Evolutionary conservation across 2,113 vertebrate species (phyloP).

Genomic region (Aldabrachelys gigantea): DNA sequence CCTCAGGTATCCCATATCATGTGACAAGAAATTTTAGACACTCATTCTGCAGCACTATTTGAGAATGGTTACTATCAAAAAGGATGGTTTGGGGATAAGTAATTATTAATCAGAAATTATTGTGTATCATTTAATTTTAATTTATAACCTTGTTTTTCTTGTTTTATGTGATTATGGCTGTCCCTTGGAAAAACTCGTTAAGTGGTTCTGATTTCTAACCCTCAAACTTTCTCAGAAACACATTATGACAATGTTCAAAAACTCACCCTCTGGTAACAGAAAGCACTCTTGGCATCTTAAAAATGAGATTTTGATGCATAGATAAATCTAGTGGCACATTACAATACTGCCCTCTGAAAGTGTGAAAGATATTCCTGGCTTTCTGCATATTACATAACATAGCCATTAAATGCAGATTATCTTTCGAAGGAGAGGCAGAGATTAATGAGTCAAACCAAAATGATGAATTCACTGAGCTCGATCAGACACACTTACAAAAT

Average conservation of each 20-base stretch:
- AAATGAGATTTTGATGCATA: conserved; percentile 67
- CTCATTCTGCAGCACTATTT: background rate
- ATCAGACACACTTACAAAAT: conserved; percentile 70
- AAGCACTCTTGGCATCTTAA: conserved; percentile 61
- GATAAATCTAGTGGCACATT: conserved; percentile 56
- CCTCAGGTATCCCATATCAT: background rate
- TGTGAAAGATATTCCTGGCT: conserved; percentile 48
- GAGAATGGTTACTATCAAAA: background rate
- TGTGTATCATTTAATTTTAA: conserved; percentile 36
- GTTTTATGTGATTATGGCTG: background rate
- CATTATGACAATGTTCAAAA: conserved; percentile 49
- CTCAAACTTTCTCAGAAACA: conserved; percentile 14
- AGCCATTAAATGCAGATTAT: conserved; percentile 77
- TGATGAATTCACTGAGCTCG: conserved; percentile 72
- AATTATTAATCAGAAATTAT: conserved; percentile 40
- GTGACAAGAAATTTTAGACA: background rate
- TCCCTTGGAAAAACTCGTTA: conserved; percentile 36
- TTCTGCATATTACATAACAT: conserved; percentile 74
- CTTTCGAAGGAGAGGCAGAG: conserved; percentile 74
- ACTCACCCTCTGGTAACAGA: conserved; percentile 57
- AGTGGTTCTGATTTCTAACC: conserved; percentile 46
- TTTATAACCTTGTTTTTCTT: conserved; percentile 20
- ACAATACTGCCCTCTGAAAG: conserved; percentile 52
- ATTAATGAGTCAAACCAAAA: conserved; percentile 79
- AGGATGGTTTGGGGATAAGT: background rate